Conservation (phyloP, 1,140 invertebrate genomes). For the Bombus turneri region DNA sequence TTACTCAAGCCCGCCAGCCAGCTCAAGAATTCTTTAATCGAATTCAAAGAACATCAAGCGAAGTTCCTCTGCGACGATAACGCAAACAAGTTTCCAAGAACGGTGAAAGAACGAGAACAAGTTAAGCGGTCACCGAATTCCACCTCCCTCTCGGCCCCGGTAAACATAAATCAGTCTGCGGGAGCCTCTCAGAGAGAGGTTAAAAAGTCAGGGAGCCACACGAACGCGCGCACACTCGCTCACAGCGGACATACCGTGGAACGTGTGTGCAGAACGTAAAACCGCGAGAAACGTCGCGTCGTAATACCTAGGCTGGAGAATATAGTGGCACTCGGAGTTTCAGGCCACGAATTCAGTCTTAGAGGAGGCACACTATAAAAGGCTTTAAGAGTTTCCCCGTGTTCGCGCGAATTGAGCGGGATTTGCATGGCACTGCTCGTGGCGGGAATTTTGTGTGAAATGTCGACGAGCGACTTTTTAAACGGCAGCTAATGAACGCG, state of each 20-base stretch:
- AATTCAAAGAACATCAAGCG: neutral
- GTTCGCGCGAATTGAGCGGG: slow-evolving; percentile 63
- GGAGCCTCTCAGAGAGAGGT: slow-evolving; percentile 52
- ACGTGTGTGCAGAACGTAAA: slow-evolving; percentile 34
- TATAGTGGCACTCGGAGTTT: slow-evolving; percentile 65
- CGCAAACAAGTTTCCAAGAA: neutral
- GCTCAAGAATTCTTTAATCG: slow-evolving; percentile 15
- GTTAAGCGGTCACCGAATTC: slow-evolving; percentile 44
- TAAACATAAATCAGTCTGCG: slow-evolving; percentile 63
- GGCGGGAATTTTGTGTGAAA: slow-evolving; percentile 62
- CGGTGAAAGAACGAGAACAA: slow-evolving; percentile 16
- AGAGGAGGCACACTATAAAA: slow-evolving; percentile 61
- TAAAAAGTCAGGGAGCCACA: slow-evolving; percentile 44
- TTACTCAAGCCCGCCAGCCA: neutral
- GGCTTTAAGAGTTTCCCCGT: slow-evolving; percentile 67
- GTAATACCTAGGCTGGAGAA: slow-evolving; percentile 44
- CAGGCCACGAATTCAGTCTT: slow-evolving; percentile 68
- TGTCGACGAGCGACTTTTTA: slow-evolving; percentile 64
- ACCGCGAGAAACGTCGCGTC: slow-evolving; percentile 56
- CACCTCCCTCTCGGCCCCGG: neutral
- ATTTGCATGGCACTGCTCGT: slow-evolving; percentile 64
- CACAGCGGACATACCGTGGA: neutral
- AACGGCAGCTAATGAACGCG: slow-evolving; percentile 67
- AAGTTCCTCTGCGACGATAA: neutral
- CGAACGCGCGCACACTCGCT: neutral